phyloP scores from a whole-genome alignment of 1,140 invertebrate species.

The Phenacoccus solenopsis region DNA sequence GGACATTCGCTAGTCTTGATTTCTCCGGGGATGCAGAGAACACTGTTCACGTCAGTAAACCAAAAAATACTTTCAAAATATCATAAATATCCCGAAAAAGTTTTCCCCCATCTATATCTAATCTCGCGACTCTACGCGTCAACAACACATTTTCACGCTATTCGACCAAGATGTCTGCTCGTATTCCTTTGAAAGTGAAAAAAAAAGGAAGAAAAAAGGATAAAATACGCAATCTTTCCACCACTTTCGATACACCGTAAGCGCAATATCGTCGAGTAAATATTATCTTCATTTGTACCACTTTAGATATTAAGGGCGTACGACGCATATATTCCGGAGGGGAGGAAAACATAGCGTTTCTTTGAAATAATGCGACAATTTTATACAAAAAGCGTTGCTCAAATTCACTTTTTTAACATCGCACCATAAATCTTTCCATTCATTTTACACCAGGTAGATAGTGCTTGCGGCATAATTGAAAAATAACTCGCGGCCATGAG shows the following conservation, averaged over 20 bases:
- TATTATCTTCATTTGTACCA: not conserved
- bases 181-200: not conserved
- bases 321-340: not conserved
- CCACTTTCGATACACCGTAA: not conserved
- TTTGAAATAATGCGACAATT: not conserved
- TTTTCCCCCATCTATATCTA: not conserved
- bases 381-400: not conserved
- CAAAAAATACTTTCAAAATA: too few relatives aligned
- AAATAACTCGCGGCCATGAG: not conserved
- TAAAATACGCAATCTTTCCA: not conserved
- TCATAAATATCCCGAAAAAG: too few relatives aligned
- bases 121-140: not conserved
- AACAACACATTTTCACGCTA: not conserved
- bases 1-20: too few relatives aligned
- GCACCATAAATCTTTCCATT: not conserved
- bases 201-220: not conserved
- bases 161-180: not conserved
- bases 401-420: not conserved
- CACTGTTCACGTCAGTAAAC: too few relatives aligned
- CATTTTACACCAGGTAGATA: not conserved
- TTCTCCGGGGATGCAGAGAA: too few relatives aligned
- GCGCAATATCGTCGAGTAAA: not conserved
- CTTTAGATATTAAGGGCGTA: not conserved
- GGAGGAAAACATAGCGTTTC: not conserved
- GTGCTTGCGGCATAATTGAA: not conserved